These are phyloP conservation scores for Malaclemys terrapin DNA, from an alignment of 2,113 vertebrate genomes.

Conservation along the genomic window DNA sequence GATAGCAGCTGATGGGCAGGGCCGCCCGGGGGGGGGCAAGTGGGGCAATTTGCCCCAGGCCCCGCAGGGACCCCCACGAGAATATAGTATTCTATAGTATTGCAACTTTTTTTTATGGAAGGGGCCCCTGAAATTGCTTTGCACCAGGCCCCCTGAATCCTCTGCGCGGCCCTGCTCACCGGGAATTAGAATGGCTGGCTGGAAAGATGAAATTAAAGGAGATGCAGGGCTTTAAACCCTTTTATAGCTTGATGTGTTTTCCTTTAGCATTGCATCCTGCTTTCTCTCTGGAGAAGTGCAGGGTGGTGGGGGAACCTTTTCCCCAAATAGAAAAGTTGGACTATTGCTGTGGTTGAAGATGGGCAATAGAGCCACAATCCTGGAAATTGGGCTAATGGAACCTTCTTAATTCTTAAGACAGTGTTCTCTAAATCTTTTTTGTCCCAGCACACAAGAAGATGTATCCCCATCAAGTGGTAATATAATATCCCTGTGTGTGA, in stretches of 20 bases:
- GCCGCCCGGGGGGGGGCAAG: too few species aligned
- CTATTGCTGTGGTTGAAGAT: neutral
- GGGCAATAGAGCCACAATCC: neutral
- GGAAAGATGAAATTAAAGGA: neutral
- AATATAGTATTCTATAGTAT: too few species aligned
- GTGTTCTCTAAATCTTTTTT: conserved; percentile 21
- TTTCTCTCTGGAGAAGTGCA: neutral
- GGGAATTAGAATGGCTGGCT: conserved; percentile 11
- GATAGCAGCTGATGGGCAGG: neutral
- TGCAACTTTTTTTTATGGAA: too few species aligned
- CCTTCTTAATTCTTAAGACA: conserved; percentile 10
- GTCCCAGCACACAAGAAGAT: neutral
- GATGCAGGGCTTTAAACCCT: neutral
- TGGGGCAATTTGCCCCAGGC: too few species aligned
- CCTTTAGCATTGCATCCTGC: neutral
- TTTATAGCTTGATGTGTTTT: neutral
- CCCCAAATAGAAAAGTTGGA: neutral
- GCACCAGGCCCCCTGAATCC: too few species aligned
- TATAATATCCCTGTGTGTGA: neutral
- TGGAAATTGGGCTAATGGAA: neutral
- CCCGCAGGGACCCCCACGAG: too few species aligned
- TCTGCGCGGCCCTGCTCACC: too few species aligned
- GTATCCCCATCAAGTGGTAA: neutral
- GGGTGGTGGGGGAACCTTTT: neutral
- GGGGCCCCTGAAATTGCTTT: too few species aligned